A percentile compares a stretch with the other conserved stretches of the same genome.
These are phyloP conservation scores for Heliconius congener DNA, from an alignment of 1,140 invertebrate species.

Conservation along the genomic window DNA sequence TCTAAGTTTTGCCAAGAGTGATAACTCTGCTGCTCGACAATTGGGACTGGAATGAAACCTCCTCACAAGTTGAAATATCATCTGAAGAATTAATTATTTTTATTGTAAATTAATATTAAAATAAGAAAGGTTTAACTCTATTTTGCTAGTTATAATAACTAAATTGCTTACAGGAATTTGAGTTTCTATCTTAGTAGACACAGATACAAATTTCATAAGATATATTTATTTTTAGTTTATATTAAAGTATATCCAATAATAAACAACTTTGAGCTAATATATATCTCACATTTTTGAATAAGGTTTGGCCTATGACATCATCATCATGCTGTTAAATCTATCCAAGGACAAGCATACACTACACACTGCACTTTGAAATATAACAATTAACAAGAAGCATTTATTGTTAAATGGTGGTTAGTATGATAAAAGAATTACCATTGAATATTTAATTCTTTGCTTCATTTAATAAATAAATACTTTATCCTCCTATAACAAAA, in stretches of 20 bases:
- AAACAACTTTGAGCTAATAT: background rate
- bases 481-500: conserved; percentile 9
- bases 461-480: conserved; percentile 53
- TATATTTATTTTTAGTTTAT: background rate
- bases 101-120: background rate
- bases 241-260: background rate
- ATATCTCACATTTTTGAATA: conserved; percentile 8
- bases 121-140: background rate
- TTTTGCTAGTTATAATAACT: background rate
- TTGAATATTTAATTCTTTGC: conserved; percentile 57
- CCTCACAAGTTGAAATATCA: conserved; percentile 77
- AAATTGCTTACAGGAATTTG: background rate
- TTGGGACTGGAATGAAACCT: conserved; percentile 71
- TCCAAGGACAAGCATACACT: conserved; percentile 51
- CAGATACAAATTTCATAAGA: background rate
- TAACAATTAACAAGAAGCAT: background rate
- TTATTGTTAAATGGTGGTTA: background rate
- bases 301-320: conserved; percentile 61
- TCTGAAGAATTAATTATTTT: conserved; percentile 56
- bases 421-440: conserved; percentile 22
- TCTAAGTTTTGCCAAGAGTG: conserved; percentile 89
- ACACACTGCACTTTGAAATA: conserved; percentile 22
- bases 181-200: background rate
- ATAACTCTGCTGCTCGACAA: conserved; percentile 82
- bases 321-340: conserved; percentile 44